These are phyloP conservation scores for Tetraneura akinire DNA, from an alignment of 1,140 invertebrate genomes.

Conservation along the genomic window DNA sequence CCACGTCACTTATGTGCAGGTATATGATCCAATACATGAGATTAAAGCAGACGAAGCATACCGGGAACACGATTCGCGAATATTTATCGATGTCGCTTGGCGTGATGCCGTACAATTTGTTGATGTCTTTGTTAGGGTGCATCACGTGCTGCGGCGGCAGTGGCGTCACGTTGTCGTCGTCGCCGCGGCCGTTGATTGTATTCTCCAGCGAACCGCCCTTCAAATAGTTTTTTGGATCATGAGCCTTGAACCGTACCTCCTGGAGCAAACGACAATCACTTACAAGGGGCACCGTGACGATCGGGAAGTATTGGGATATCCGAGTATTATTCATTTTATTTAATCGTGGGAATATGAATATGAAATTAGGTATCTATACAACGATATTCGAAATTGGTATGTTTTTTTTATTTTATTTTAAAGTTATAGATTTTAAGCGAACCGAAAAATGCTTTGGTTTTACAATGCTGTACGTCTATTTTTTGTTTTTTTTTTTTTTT, in stretches of 20 bases:
- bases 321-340: too few species aligned
- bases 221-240: conserved; percentile 87
- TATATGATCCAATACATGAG: conserved; percentile 98
- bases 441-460: too few species aligned
- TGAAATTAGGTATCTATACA: too few species aligned
- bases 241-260: conserved; percentile 92
- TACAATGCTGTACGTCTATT: too few species aligned
- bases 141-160: conserved; percentile 71
- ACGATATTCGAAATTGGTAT: too few species aligned
- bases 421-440: too few species aligned
- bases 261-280: conserved; percentile 67
- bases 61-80: conserved; percentile 91
- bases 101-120: conserved; percentile 74
- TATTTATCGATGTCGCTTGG: conserved; percentile 97
- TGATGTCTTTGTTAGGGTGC: conserved; percentile 73
- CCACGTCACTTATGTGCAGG: conserved; percentile 90
- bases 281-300: conserved; percentile 38
- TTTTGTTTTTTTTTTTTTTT: too few species aligned
- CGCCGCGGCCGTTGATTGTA: conserved; percentile 79
- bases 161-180: conserved; percentile 69
- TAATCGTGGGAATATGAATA: too few species aligned
- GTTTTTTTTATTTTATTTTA: too few species aligned
- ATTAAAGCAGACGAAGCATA: conserved; percentile 96
- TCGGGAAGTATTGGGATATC: neutral
- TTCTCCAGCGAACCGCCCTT: conserved; percentile 88